phyloP scores from a whole-genome alignment of 92 coral and sea anemone genomes.

The Epizoanthus stellaris region DNA sequence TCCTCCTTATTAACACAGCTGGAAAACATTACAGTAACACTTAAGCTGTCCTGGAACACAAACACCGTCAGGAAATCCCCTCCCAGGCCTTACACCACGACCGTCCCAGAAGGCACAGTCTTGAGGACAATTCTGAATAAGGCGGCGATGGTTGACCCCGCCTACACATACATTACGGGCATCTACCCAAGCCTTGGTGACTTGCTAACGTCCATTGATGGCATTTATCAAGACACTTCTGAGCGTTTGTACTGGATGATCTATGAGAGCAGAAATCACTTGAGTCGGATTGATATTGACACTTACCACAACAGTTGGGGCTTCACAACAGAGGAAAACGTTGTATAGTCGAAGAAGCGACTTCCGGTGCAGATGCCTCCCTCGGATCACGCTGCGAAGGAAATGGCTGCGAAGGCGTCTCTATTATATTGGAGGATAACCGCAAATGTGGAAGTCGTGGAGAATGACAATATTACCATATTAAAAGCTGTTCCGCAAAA shows the following conservation, averaged over 20 bases:
- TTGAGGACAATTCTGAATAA: conserved; percentile 20
- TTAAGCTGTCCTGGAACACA: conserved; percentile 43
- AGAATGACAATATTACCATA: no score
- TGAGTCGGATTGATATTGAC: conserved; percentile 25
- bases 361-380: no score
- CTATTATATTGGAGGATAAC: no score
- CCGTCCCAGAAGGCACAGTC: conserved; percentile 30
- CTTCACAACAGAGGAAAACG: no score
- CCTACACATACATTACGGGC: conserved; percentile 17
- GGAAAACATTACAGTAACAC: conserved; percentile 5
- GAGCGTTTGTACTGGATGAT: conserved; percentile 42
- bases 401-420: no score
- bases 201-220: conserved; percentile 24
- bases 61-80: conserved; percentile 13
- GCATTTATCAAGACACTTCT: conserved; percentile 15
- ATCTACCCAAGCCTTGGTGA: conserved; percentile 3
- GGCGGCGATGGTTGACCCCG: conserved; percentile 26
- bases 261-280: conserved; percentile 22
- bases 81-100: conserved; percentile 14
- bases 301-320: no score
- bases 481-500: no score
- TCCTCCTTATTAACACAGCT: neutral
- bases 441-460: no score
- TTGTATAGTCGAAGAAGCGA: no score
- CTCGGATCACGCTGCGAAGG: no score